These are phyloP conservation scores for Sarcophaga rosellei DNA, from an alignment of 2,888 invertebrate genomes.

Conservation along the genomic window DNA sequence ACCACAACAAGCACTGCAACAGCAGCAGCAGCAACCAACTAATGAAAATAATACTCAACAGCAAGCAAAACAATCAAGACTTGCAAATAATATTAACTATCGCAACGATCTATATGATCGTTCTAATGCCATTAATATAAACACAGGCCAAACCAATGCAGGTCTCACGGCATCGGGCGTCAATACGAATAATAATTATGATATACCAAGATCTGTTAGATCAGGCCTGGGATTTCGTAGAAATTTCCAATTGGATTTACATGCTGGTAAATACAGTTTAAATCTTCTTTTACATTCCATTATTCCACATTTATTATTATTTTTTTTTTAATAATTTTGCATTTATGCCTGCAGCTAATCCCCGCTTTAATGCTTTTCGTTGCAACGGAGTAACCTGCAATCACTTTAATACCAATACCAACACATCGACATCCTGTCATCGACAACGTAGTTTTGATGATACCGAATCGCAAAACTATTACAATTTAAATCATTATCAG, in stretches of 20 bases:
- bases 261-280: constrained; percentile 73
- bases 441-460: constrained; percentile 81
- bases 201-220: constrained; percentile 80
- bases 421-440: constrained; percentile 71
- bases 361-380: constrained; percentile 74
- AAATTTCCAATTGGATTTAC: constrained; percentile 80
- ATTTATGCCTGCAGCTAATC: constrained; percentile 69
- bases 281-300: neutral
- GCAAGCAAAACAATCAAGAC: constrained; percentile 56
- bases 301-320: neutral
- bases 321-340: neutral
- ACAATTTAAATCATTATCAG: constrained; percentile 77
- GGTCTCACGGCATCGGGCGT: constrained; percentile 12
- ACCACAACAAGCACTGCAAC: constrained; percentile 67
- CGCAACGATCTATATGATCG: constrained; percentile 81
- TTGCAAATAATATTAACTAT: constrained; percentile 75
- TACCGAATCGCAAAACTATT: constrained; percentile 81
- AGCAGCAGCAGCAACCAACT: constrained; percentile 62
- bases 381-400: constrained; percentile 70
- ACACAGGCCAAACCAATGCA: constrained; percentile 70
- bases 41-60: constrained; percentile 67
- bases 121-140: constrained; percentile 71
- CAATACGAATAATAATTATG: constrained; percentile 72
- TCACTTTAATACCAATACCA: constrained; percentile 54
- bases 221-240: constrained; percentile 80